phyloP scores from a whole-genome alignment of 2,888 invertebrate species.

The Tipula unca region DNA sequence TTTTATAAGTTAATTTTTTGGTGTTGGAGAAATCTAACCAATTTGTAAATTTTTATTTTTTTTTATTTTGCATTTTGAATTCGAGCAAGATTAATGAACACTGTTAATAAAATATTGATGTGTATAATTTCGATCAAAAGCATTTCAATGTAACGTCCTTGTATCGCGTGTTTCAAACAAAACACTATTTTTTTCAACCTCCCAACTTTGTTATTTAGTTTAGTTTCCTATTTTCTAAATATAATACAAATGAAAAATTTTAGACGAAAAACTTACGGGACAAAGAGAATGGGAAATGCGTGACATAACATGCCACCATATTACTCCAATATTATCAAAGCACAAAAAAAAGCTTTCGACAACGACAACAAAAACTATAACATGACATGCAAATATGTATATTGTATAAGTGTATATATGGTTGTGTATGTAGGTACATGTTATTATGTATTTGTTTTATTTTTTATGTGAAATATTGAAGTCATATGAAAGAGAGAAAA shows the following conservation, averaged over 20 bases:
- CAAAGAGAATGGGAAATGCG: neutral
- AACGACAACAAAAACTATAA: neutral
- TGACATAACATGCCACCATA: neutral
- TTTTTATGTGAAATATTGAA: neutral
- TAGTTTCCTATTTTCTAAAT: neutral
- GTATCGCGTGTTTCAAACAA: neutral
- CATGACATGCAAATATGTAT: neutral
- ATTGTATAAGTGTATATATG: neutral
- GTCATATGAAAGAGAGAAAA: neutral
- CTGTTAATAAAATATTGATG: neutral
- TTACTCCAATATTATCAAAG: neutral
- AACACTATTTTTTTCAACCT: neutral
- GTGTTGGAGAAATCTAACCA: neutral
- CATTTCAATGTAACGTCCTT: neutral
- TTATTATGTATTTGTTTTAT: neutral
- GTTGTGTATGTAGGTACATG: too few relatives aligned
- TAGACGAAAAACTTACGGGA: neutral
- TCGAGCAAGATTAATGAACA: neutral
- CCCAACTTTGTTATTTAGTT: neutral
- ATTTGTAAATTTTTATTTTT: neutral
- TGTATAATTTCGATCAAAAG: neutral
- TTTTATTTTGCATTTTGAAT: neutral
- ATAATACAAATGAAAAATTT: neutral
- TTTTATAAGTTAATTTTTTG: neutral
- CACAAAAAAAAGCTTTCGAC: neutral